These are phyloP conservation scores for Hyles lineata DNA, from an alignment of 2,888 invertebrate genomes.

Conservation along the genomic window DNA sequence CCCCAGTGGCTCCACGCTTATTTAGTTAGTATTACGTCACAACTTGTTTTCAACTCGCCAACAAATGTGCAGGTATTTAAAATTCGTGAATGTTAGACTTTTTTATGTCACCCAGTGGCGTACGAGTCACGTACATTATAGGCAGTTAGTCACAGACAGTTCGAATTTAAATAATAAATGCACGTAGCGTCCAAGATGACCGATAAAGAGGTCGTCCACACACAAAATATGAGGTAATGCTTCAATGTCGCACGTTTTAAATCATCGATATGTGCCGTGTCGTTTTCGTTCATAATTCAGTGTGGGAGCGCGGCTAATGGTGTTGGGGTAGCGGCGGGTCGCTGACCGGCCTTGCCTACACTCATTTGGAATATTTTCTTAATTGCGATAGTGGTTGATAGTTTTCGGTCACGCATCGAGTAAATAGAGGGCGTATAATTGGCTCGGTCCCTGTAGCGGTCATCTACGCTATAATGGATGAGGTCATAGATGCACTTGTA, in stretches of 20 bases:
- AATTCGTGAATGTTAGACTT: constrained; percentile 50
- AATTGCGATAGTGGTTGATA: constrained; percentile 70
- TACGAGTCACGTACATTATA: constrained; percentile 55
- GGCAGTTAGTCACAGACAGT: constrained; percentile 67
- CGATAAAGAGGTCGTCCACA: constrained; percentile 74
- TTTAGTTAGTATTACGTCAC: constrained; percentile 32
- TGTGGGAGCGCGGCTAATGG: constrained; percentile 55
- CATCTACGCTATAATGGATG: constrained; percentile 58
- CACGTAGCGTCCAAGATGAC: constrained; percentile 76
- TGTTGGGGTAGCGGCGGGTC: constrained; percentile 52
- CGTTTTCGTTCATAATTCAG: constrained; percentile 56
- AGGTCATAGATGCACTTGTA: constrained; percentile 73
- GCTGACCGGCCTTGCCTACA: constrained; percentile 70
- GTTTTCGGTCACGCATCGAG: constrained; percentile 67
- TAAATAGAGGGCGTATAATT: constrained; percentile 42
- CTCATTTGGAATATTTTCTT: constrained; percentile 63
- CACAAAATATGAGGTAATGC: constrained; percentile 72
- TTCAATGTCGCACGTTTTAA: constrained; percentile 59
- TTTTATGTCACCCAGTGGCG: constrained; percentile 40
- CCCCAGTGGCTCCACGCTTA: constrained; percentile 7
- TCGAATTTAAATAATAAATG: constrained; percentile 73
- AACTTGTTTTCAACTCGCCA: constrained; percentile 24
- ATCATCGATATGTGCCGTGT: constrained; percentile 47
- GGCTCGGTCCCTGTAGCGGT: constrained; percentile 51
- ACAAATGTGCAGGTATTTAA: constrained; percentile 29